Percentiles rank a stretch among this genome's conserved stretches.
Conservation (phyloP, 2,113 vertebrate species). For the Catharus bicknelli region DNA sequence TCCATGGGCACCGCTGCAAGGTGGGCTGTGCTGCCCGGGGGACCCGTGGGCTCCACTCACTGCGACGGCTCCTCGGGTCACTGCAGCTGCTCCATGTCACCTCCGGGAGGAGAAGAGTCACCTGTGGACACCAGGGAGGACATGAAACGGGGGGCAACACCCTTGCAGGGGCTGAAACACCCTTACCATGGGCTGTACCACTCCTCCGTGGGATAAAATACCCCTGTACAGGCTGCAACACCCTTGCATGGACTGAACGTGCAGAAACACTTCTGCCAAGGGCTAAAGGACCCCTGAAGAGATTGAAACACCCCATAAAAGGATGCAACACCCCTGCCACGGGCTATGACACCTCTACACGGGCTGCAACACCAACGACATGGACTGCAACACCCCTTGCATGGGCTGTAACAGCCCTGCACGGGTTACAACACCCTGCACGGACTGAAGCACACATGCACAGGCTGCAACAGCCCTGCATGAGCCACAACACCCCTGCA, state of each 20-base stretch:
- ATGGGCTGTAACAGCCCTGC: fast-evolving
- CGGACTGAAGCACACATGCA: fast-evolving
- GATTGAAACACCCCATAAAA: background rate
- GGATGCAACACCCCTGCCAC: background rate
- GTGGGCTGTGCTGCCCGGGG: background rate
- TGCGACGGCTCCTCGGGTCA: background rate
- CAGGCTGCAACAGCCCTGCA: fast-evolving
- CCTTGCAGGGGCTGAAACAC: background rate
- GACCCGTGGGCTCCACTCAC: no score
- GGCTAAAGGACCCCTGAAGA: background rate
- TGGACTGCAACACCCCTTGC: background rate
- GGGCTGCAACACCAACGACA: fast-evolving
- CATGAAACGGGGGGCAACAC: fast-evolving
- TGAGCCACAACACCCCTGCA: fast-evolving
- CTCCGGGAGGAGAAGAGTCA: background rate
- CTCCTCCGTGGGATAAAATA: fast-evolving
- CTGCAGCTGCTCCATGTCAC: slow-evolving; percentile 56
- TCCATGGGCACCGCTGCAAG: fast-evolving
- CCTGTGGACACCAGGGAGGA: background rate
- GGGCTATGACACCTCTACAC: background rate
- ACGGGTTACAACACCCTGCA: fast-evolving
- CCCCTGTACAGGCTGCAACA: fast-evolving
- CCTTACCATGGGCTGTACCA: fast-evolving
- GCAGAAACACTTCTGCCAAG: background rate
- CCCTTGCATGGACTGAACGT: fast-evolving